Percentiles rank a stretch among this genome's conserved stretches.
These are phyloP conservation scores for Glaucidium brasilianum DNA, from an alignment of 2,113 vertebrate species.

Conservation along the genomic window DNA sequence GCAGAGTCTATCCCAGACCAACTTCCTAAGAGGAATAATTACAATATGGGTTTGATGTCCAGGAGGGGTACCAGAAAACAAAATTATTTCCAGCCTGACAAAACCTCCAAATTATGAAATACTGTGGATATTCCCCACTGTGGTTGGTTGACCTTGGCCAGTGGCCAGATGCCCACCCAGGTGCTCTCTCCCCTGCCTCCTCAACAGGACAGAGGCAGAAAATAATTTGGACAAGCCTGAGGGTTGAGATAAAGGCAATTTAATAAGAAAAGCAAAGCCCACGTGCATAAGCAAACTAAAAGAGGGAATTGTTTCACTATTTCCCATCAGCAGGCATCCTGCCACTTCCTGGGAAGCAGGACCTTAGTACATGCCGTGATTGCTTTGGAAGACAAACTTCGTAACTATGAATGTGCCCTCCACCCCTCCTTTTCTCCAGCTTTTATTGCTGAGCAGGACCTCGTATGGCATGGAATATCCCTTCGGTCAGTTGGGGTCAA, in stretches of 20 bases:
- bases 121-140: background rate
- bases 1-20: background rate
- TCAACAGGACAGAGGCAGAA: background rate
- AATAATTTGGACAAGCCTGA: background rate
- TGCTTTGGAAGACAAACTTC: background rate
- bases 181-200: background rate
- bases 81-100: background rate
- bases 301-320: background rate
- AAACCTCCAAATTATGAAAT: background rate
- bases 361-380: background rate
- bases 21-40: background rate
- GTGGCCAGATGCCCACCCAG: background rate
- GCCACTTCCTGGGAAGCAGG: background rate
- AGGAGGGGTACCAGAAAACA: background rate
- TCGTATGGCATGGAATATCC: background rate
- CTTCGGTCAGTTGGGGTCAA: background rate
- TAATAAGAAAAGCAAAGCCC: background rate
- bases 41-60: background rate
- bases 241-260: background rate
- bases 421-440: fast-evolving
- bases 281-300: background rate
- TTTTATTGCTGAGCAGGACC: background rate
- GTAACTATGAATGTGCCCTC: background rate
- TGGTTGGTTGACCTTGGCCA: background rate
- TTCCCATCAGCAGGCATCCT: background rate